phyloP scores from a whole-genome alignment of 2,888 invertebrate genomes.

The Polydrusus tereticollis region DNA sequence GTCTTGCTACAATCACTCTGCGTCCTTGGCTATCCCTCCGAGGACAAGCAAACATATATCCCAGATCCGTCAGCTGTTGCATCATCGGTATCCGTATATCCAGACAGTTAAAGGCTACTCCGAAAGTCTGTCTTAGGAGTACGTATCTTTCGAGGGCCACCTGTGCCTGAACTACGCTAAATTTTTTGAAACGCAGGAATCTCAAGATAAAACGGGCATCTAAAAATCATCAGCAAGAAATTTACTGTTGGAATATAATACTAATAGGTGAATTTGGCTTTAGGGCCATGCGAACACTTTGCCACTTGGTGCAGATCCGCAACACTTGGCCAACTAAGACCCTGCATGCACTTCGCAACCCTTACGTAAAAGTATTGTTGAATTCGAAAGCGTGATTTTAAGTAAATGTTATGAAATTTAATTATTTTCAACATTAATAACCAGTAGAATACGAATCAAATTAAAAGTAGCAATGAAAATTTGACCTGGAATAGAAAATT shows the following conservation, averaged over 20 bases:
- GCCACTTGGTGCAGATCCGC: no score
- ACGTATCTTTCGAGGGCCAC: conserved; percentile 84
- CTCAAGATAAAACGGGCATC: conserved; percentile 80
- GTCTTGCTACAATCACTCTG: conserved; percentile 81
- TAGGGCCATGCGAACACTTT: no score
- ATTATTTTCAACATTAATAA: no score
- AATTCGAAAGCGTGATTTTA: no score
- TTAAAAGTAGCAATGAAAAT: no score
- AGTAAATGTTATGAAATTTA: no score
- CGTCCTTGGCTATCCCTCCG: conserved; percentile 81
- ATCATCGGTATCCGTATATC: conserved; percentile 80
- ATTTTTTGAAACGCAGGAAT: conserved; percentile 85
- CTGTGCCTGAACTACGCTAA: conserved; percentile 83
- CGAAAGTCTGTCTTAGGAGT: conserved; percentile 81
- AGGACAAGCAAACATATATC: conserved; percentile 84
- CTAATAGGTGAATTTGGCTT: no score
- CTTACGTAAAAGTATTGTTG: no score
- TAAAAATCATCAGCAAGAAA: conserved; percentile 59
- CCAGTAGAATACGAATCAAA: no score
- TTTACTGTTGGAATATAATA: not conserved
- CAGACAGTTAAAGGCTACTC: conserved; percentile 80
- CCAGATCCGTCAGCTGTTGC: conserved; percentile 78
- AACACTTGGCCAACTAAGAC: no score
- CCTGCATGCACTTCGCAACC: no score
- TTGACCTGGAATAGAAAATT: no score